Conservation (phyloP, 2,113 vertebrate genomes). For the Salminus brasiliensis region DNA sequence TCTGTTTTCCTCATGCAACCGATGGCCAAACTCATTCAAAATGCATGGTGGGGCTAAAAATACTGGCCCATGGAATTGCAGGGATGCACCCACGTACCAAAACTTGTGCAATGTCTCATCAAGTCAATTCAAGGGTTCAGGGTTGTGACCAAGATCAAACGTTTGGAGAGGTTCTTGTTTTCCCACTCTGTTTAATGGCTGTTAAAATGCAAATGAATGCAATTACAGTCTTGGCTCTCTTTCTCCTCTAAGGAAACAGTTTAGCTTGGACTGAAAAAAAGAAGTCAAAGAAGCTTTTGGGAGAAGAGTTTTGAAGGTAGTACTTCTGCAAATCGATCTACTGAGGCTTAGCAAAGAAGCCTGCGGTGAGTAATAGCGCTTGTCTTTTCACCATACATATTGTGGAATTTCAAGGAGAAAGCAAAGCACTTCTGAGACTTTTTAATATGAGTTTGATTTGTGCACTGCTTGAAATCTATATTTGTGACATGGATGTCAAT, state of each 20-base stretch:
- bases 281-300: too few species aligned
- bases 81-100: background rate
- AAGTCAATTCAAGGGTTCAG: background rate
- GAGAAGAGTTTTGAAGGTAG: too few species aligned
- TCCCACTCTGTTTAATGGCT: constrained; percentile 12
- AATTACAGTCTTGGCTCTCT: background rate
- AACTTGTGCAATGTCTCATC: background rate
- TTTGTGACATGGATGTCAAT: background rate
- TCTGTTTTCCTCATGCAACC: background rate
- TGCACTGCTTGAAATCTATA: background rate
- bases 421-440: constrained; percentile 19
- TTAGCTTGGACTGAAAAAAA: constrained; percentile 22
- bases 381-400: background rate
- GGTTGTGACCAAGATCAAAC: background rate
- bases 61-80: background rate
- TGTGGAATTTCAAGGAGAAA: background rate
- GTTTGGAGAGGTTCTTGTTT: background rate
- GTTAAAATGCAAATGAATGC: constrained; percentile 24
- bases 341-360: background rate
- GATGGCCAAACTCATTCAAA: background rate
- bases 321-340: background rate
- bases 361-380: constrained; percentile 1
- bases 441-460: background rate
- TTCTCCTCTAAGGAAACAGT: background rate
- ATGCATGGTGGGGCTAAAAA: background rate